Base-by-base conservation (phyloP, 2,888 invertebrate species). In the Trypoxylon attenuatum region DNA sequence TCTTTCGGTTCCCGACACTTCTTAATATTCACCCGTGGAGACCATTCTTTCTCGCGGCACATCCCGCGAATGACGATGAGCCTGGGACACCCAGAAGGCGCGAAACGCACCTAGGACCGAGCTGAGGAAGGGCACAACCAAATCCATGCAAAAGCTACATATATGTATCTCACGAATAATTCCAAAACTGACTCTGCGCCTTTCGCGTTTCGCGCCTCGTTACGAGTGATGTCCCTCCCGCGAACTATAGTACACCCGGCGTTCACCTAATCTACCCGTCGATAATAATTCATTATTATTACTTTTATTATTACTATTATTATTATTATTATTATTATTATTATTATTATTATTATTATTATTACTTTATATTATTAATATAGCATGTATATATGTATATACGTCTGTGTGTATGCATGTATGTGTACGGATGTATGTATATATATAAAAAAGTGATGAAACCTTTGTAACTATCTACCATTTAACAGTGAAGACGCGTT, bases 391-490 rank as follows among this genome's bases (percentile, higher is more conserved):
- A 39, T 43, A 49, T 60, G 45, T 56, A 33, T 42, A 53, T 58
- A 33, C 25, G 33, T 54, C 57, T 57, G 45, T 59, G 60, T 43
- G 53, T 64, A 42, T 62, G 47, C 61, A 50, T 60, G 33, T 57
- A 50, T 57, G 46, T 71, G 54, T 68, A 63, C 57, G 60, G 54
- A 53, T 51, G 52, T 69, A 65, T 50, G 57, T 75, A 71, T 74
- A 72, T 78, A 78, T 80, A 80, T 79, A 81, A 80, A 81, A 81
- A 80, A 80, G 77, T 78, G 76, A 73, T 73, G 80, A 81, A 80
- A 79, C 72, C 65, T 69, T 78, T 73, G 72, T 77, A 78, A 73
- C 80, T 79, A 80, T 79, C 77, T 80, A 80, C 71, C 77, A 69
- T 73, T 78, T 77, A 77, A 81, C 77, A 79, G 71, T 64, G 72